Evolutionary conservation across 1,140 invertebrate genomes (phyloP), one percentile per base, ranked within the genome.

Genomic region (Drosophila santomea): DNA sequence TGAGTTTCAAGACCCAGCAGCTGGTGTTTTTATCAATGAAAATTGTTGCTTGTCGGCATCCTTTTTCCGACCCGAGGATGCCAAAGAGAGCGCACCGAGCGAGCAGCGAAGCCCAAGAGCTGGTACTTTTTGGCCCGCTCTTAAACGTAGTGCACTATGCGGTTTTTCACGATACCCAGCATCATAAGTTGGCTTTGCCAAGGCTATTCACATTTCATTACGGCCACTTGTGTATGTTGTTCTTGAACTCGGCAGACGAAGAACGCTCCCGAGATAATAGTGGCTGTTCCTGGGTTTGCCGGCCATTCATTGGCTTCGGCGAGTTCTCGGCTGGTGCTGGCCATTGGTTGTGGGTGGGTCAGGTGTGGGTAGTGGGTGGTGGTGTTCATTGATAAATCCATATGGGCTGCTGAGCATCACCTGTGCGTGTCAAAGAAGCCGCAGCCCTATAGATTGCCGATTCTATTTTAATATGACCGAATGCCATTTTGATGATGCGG

Each of bases 11-110:
- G 67, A 84, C 50, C 39, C 63, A 74, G 75, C 60, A 50, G 76
- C 73, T 83, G 78, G 76, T 68, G 72, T 74, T 89, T 86, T 88
- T 88, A 88, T 88, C 83, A 88, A 88, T 88, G 83, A 88, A 88
- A 84, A 75, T 77, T 88, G 83, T 86, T 86, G 83, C 79, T 81
- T 75, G 52, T 69, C 57, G 41, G 50, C 76, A 77, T 73, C 69
- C 28, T 35, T 56, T 71, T 51, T 45, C 68, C 38, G 39, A 58
- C 14, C 64, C 41, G 14, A 56, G 54, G 45, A 50, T 50, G 51
- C 10, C 5, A n/a, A 52, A 69, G 64, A 69, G 64, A 58, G 15
- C n/a, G 28, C 28, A 6, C 39, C 25, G 11, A 66, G 38, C 48
- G 51, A 63, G 59, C 60, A 39, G 60, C 45, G 35, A 25, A 25